These are phyloP conservation scores for Heteromyza rotundicornis DNA, from an alignment of 2,888 invertebrate genomes.

Conservation along the genomic window DNA sequence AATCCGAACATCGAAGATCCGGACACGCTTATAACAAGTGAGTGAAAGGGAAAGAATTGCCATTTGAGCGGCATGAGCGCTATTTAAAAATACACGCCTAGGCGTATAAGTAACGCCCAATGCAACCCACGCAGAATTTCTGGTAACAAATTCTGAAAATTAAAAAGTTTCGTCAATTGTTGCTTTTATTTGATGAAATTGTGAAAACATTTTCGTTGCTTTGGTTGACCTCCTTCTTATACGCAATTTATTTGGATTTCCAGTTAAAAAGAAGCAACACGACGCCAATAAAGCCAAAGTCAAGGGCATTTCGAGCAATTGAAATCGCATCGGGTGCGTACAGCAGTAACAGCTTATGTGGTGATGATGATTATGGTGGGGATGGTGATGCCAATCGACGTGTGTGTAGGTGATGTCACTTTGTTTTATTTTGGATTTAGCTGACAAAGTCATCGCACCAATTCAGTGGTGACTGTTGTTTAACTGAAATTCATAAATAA, in stretches of 20 bases:
- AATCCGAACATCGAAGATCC: conserved; percentile 40
- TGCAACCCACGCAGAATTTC: neutral
- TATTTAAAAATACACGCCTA: neutral
- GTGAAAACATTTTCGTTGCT: too few species aligned
- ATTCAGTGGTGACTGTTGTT: too few species aligned
- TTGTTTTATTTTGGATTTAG: too few species aligned
- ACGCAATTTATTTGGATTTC: conserved; percentile 29
- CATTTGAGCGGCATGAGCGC: neutral
- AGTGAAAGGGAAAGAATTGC: conserved; percentile 29
- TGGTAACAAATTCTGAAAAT: neutral
- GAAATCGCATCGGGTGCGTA: conserved; percentile 10
- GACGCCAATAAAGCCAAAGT: conserved; percentile 51
- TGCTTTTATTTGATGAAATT: too few species aligned
- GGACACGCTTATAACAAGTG: conserved; percentile 59
- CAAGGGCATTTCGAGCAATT: conserved; percentile 42
- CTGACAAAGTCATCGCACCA: too few species aligned
- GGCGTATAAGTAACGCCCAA: conserved; percentile 26
- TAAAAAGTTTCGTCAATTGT: too few species aligned
- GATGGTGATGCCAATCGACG: too few species aligned
- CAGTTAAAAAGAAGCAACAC: conserved; percentile 56
- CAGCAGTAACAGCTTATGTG: neutral
- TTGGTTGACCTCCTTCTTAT: too few species aligned
- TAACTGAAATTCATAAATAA: too few species aligned
- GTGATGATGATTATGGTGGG: too few species aligned
- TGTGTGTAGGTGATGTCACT: conserved; percentile 8